phyloP scores from a whole-genome alignment of 2,113 vertebrate genomes.

The Macrotus californicus region DNA sequence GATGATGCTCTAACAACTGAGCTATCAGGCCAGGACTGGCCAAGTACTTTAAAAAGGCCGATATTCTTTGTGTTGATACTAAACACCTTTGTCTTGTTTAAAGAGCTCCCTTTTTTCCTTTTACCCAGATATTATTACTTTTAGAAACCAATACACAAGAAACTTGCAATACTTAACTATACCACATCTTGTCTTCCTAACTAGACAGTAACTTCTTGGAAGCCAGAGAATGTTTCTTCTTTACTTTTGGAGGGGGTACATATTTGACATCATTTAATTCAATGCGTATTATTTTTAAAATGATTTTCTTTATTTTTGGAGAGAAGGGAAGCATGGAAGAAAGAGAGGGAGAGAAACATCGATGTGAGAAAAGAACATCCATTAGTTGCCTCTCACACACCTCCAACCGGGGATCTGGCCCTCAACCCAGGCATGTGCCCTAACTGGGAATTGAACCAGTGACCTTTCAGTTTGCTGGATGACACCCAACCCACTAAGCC shows the following conservation, averaged over 20 bases:
- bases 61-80: neutral
- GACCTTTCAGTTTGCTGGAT: no score
- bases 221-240: neutral
- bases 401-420: no score
- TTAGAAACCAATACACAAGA: neutral
- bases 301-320: no score
- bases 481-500: neutral
- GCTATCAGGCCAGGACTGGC: neutral
- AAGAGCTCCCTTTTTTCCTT: neutral
- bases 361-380: no score
- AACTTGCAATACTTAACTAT: neutral
- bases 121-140: neutral
- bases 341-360: neutral
- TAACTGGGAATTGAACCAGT: neutral
- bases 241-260: neutral
- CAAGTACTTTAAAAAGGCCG: neutral
- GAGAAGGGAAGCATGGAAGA: neutral
- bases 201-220: neutral
- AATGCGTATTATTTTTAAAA: neutral
- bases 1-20: neutral
- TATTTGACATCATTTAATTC: neutral
- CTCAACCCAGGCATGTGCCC: no score
- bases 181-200: neutral
- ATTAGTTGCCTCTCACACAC: no score
- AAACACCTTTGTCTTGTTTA: neutral